Evolutionary conservation across 2,113 vertebrate genomes (phyloP).

Genomic region (Pachyramphus minor): DNA sequence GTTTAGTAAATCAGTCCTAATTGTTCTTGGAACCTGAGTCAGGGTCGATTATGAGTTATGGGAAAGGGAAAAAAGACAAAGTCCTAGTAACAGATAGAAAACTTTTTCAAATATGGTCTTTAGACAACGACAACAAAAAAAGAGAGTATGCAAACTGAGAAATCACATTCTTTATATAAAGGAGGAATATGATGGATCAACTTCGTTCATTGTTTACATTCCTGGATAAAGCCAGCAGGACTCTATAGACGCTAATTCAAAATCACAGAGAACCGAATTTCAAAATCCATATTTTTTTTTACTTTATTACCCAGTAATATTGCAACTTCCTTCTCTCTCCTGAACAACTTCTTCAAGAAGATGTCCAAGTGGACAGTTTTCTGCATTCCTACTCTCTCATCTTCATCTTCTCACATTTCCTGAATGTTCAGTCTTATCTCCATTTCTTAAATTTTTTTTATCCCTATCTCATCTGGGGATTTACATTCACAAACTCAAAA

Average conservation of each 20-base stretch:
- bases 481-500: background rate
- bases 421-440: background rate
- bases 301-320: background rate
- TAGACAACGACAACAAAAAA: background rate
- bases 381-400: background rate
- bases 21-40: background rate
- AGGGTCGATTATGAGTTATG: background rate
- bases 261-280: background rate
- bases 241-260: background rate
- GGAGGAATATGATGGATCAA: background rate
- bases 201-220: background rate
- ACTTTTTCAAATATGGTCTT: background rate
- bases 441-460: background rate
- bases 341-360: background rate
- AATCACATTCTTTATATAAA: background rate
- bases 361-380: background rate
- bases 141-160: background rate
- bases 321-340: background rate
- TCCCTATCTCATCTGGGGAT: background rate
- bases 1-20: background rate
- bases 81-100: conserved; percentile 10
- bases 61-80: conserved; percentile 17
- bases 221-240: background rate
- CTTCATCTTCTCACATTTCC: background rate
- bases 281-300: background rate